These are phyloP conservation scores for Epinephelus moara DNA, from an alignment of 2,113 vertebrate species.

Conservation along the genomic window DNA sequence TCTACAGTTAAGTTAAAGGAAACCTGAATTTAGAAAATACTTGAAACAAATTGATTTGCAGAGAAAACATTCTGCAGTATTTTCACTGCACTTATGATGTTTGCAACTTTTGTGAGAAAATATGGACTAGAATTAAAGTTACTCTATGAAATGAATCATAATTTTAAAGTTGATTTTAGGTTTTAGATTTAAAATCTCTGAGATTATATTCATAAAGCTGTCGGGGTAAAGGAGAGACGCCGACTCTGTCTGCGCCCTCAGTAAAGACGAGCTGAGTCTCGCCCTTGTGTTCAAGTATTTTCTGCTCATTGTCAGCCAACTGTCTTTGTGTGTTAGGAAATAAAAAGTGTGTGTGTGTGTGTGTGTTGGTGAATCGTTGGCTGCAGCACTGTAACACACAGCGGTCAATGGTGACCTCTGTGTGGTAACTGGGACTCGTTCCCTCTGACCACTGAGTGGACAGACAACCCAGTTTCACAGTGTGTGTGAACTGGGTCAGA, in stretches of 20 bases:
- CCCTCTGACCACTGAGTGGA: background rate
- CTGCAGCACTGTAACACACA: background rate
- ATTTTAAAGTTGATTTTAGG: background rate
- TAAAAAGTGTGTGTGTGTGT: background rate
- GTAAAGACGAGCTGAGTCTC: background rate
- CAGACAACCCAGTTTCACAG: background rate
- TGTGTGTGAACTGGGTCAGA: slow-evolving; percentile 33
- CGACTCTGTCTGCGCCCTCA: background rate
- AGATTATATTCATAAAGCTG: background rate
- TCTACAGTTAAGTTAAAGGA: too few species aligned
- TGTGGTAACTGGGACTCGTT: background rate
- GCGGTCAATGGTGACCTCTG: slow-evolving; percentile 1
- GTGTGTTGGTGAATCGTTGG: background rate
- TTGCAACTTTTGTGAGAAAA: too few species aligned
- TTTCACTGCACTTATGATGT: too few species aligned
- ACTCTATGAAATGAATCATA: background rate
- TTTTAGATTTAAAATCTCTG: background rate
- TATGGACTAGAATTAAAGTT: too few species aligned
- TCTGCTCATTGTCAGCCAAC: background rate
- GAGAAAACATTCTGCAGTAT: too few species aligned
- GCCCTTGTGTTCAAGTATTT: slow-evolving; percentile 7
- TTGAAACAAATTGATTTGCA: too few species aligned
- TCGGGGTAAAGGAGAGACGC: background rate
- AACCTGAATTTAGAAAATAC: too few species aligned
- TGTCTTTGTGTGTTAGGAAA: background rate